phyloP scores from a whole-genome alignment of 2,797 vertebrate genomes.

The Xerus rutilus region DNA sequence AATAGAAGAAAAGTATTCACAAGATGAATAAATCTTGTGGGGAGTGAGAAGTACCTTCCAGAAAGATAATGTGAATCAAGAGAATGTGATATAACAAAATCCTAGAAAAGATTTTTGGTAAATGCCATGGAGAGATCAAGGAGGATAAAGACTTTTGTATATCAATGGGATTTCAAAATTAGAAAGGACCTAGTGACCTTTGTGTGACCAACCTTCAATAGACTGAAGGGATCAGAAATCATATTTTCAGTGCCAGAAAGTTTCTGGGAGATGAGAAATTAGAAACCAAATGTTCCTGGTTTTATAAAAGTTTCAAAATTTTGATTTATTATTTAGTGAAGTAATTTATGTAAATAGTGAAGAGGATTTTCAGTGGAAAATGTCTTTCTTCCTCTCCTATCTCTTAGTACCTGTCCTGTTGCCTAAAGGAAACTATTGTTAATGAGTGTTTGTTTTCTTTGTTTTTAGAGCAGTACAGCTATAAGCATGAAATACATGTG shows the following conservation, averaged over 20 bases:
- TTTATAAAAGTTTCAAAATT: neutral
- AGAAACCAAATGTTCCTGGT: neutral
- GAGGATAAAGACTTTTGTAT: neutral
- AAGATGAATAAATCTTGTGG: too few relatives aligned
- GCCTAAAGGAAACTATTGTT: neutral
- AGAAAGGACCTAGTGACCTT: conserved; percentile 5
- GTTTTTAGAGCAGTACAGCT: neutral
- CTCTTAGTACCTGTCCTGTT: neutral
- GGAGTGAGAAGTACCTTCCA: neutral
- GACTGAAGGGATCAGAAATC: neutral
- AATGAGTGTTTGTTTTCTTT: neutral
- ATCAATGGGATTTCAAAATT: neutral
- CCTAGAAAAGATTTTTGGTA: neutral
- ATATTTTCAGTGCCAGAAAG: neutral
- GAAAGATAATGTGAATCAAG: conserved; percentile 36
- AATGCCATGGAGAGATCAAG: neutral
- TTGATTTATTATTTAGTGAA: neutral
- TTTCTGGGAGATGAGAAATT: conserved; percentile 39
- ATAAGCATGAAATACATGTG: neutral
- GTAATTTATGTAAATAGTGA: neutral
- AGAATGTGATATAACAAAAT: neutral
- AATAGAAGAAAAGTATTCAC: neutral
- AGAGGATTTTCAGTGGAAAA: neutral
- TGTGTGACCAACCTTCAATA: neutral
- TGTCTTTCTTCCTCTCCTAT: neutral